Base-by-base conservation (phyloP, 2,797 vertebrate species). In the Poecilia picta region DNA sequence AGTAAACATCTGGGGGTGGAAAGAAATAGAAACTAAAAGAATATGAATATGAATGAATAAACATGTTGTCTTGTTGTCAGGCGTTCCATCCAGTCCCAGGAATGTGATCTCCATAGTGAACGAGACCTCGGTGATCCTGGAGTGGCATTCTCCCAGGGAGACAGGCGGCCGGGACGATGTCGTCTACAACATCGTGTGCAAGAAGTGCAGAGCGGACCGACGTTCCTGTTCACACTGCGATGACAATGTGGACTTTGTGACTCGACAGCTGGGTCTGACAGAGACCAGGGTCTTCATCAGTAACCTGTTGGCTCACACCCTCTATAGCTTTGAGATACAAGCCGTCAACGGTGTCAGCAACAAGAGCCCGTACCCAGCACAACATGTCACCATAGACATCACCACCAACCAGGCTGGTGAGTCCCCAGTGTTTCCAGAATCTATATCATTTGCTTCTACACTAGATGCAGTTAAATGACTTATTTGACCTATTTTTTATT, bases 401-500 rank as follows among this genome's bases (percentile, higher is more conserved):
- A 98, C 98, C 88, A 99, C 98, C 82, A 99, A 99, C 94, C 98
- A 99, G 94, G 98, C 98, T 0, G 98, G 98, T 99, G 94, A 92
- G 95, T 85, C 79, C 74, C 18, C 53, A 43, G 28, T 5, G 13
- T 76, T 51, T 77, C 15, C 73, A 55, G 33, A 5, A 18, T 62
- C 62, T 73, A 11, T 47, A 55, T 62, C 41, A 20, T 75, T 57
- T 55, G n/a, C 8, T 39, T 66, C 36, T 66, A 13, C 23, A 33
- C 2, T 20, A 64, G 18, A 64, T 18, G 1, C 15, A 62, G 16
- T 18, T 33, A 16, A 62, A 62, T 64, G 15, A n/a, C 28, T 20
- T 51, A 71, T 4, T 33, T 31, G 77, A 15, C 8, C n/a, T 16
- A 2, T 16, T 75, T 43, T 23, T 53, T 8, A 2, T 4, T 79